These are phyloP conservation scores for Harpagoxenus sublaevis DNA, from an alignment of 2,888 invertebrate genomes.

Conservation along the genomic window DNA sequence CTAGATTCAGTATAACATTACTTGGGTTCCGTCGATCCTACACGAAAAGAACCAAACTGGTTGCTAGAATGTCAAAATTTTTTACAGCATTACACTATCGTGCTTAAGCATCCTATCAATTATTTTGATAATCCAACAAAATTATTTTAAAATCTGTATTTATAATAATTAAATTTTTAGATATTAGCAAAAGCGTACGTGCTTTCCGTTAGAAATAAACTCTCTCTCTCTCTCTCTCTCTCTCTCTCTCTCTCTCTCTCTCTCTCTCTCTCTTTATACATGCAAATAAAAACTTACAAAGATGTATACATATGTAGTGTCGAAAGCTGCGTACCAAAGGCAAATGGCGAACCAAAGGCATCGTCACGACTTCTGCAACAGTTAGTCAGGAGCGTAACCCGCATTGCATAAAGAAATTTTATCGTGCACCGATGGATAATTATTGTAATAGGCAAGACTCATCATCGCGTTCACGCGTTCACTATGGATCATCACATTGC, in stretches of 20 bases:
- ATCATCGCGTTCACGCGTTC: constrained; percentile 21
- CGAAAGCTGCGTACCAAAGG: neutral
- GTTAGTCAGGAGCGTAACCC: constrained; percentile 51
- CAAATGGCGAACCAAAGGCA: neutral
- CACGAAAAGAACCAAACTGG: no score
- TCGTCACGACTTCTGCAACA: constrained; percentile 43
- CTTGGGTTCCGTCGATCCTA: constrained; percentile 35
- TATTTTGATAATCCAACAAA: no score
- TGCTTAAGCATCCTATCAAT: no score
- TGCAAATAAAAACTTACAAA: neutral
- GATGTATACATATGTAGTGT: neutral
- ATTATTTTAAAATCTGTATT: no score
- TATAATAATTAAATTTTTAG: no score
- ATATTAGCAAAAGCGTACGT: no score
- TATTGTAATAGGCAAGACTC: constrained; percentile 55
- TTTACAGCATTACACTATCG: no score
- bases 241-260: no score
- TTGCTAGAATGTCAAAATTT: no score
- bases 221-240: neutral
- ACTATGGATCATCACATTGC: constrained; percentile 37
- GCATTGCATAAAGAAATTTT: constrained; percentile 44
- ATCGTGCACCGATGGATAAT: constrained; percentile 55
- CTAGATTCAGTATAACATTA: constrained; percentile 78
- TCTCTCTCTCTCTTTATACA: neutral
- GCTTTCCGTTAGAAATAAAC: neutral